Evolutionary conservation across 2,113 vertebrate genomes (phyloP), one percentile per base, ranked within the genome.

Genomic region (Cariama cristata): DNA sequence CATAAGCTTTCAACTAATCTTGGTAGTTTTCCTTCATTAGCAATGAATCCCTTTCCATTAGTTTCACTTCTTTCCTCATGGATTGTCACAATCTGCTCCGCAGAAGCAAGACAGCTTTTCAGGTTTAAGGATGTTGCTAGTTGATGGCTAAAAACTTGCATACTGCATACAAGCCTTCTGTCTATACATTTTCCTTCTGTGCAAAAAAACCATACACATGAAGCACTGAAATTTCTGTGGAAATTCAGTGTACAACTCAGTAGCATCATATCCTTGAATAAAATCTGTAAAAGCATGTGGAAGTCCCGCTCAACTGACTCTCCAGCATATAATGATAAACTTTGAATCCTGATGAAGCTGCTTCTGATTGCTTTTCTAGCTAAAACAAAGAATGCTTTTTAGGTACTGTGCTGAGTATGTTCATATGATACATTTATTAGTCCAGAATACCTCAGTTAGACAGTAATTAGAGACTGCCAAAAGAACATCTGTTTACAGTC

Each of bases 201-300:
- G 32, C 24, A 38, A 50, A 83, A 44, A 52, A 30, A 3, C 1
- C 8, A 9, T 49, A 19, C 2, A 0, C 4, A 14, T 1, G 6
- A 79, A 66, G 16, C 11, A 14, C 42, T 76, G 58, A 47, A 32
- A 76, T 40, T 44, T 44, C 15, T 59, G 53, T 18, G 21, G 8
- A 47, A 55, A 63, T 15, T 68, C 21, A 32, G 5, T 60, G n/a
- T 69, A 9, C 38, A 26, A 53, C 26, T 58, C 4, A 5, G 15
- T 53, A 62, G 35, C 22, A 38, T 42, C 8, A 12, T 28, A 20
- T 62, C 20, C 28, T 75, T 52, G 23, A 77, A 73, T 63, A 64
- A n/a, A 45, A 88, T 49, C 30, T 62, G 7, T 72, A 47, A n/a
- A 71, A 80, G 27, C 28, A 8, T 1, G 1, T 53, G 42, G 12